These are phyloP conservation scores for Drosophila pallidifrons DNA, from an alignment of 1,140 invertebrate species.

Conservation along the genomic window DNA sequence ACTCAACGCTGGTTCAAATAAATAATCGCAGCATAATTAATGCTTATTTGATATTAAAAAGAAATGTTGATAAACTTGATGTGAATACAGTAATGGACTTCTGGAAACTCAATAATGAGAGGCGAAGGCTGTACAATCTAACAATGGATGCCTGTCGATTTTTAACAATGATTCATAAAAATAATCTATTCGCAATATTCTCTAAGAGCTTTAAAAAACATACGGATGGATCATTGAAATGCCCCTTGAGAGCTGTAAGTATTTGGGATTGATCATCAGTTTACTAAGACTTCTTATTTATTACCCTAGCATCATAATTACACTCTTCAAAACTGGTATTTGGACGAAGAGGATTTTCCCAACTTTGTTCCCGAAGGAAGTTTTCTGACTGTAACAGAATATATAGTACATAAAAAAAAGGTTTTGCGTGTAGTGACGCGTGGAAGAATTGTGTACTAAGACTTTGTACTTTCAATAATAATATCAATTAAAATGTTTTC, in stretches of 20 bases:
- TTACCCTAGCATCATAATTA: slow-evolving; percentile 23
- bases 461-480: not conserved
- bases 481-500: not conserved
- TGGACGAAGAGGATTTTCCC: slow-evolving; percentile 36
- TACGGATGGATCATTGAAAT: slow-evolving; percentile 17
- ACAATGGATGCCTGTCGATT: slow-evolving; percentile 38
- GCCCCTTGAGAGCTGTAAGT: slow-evolving; percentile 55
- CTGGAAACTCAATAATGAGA: slow-evolving; percentile 19
- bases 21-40: slow-evolving; percentile 50
- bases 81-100: slow-evolving; percentile 32
- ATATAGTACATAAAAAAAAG: slow-evolving; percentile 9
- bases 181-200: slow-evolving; percentile 35
- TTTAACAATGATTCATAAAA: slow-evolving; percentile 47
- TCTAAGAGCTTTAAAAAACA: slow-evolving; percentile 25
- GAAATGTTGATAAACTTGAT: slow-evolving; percentile 13
- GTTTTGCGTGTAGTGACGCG: slow-evolving; percentile 6
- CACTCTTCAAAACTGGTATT: slow-evolving; percentile 30
- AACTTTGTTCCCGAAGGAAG: slow-evolving; percentile 15
- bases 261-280: not conserved
- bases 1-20: not conserved
- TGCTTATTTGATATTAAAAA: slow-evolving; percentile 34
- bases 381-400: slow-evolving; percentile 28
- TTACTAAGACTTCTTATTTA: not conserved
- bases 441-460: slow-evolving; percentile 20
- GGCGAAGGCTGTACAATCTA: slow-evolving; percentile 36